Conservation (phyloP, 2,888 invertebrate species). For the Neoscelio sp. region DNA sequence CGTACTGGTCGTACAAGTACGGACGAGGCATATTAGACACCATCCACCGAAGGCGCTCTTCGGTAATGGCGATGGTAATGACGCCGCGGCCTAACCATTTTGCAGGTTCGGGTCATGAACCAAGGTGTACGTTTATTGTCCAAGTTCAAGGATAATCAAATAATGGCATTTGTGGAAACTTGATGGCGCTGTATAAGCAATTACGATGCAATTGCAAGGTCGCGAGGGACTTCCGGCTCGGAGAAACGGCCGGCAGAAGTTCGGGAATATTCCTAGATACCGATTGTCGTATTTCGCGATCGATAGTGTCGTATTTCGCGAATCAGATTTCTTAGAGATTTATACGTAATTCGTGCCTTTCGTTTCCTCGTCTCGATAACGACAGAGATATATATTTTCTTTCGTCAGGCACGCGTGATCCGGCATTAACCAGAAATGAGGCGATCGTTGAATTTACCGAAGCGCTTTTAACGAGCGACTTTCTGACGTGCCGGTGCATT, state of each 20-base stretch:
- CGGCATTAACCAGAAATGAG: slow-evolving; percentile 63
- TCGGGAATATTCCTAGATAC: no score
- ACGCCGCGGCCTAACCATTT: not conserved
- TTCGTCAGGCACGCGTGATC: slow-evolving; percentile 55
- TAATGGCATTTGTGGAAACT: no score
- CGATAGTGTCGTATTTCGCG: no score
- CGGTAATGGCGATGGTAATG: slow-evolving; percentile 41
- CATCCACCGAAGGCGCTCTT: slow-evolving; percentile 38
- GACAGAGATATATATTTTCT: slow-evolving; percentile 21
- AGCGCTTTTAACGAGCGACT: slow-evolving; percentile 69
- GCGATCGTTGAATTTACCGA: slow-evolving; percentile 54
- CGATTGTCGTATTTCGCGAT: no score
- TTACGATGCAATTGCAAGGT: no score
- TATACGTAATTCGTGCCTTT: slow-evolving; percentile 9
- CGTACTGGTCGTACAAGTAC: slow-evolving; percentile 40
- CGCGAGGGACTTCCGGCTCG: no score
- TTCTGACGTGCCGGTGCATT: slow-evolving; percentile 45
- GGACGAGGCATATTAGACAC: slow-evolving; percentile 38
- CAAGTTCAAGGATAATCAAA: no score
- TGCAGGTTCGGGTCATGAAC: not conserved
- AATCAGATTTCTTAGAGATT: slow-evolving; percentile 2
- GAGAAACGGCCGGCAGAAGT: no score
- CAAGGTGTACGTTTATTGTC: no score
- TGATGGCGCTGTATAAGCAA: no score
- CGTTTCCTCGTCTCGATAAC: slow-evolving; percentile 6